Conservation (phyloP, 2,113 vertebrate genomes). For the Oreochromis niloticus region DNA sequence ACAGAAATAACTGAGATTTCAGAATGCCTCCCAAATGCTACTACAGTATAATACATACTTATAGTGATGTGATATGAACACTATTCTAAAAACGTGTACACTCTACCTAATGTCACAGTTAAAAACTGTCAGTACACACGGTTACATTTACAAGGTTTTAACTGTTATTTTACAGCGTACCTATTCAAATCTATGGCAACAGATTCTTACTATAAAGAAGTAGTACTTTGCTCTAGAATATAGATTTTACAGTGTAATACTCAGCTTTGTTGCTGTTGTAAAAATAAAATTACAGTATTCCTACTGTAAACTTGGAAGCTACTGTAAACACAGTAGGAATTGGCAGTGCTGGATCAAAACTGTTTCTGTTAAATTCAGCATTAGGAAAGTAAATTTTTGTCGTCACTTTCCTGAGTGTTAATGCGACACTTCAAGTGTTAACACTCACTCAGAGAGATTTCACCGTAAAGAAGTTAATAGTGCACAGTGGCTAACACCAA, state of each 20-base stretch:
- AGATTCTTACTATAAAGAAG: neutral
- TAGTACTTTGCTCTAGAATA: neutral
- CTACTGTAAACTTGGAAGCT: neutral
- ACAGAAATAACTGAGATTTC: neutral
- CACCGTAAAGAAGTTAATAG: neutral
- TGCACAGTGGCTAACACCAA: neutral
- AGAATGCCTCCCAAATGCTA: neutral
- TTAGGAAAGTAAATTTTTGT: neutral
- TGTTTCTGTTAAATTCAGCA: neutral
- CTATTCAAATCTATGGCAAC: neutral
- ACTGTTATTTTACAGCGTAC: neutral
- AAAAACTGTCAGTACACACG: neutral
- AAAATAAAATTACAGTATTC: neutral
- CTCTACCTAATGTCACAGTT: neutral
- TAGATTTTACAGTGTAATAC: neutral
- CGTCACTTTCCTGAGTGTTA: neutral
- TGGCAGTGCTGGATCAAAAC: neutral
- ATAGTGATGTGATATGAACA: neutral
- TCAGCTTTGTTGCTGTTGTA: neutral
- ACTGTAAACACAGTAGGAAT: neutral
- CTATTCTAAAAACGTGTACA: neutral
- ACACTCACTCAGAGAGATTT: neutral
- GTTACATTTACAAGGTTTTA: neutral
- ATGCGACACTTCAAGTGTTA: neutral
- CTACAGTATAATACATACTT: neutral